Evolutionary conservation across 2,113 vertebrate genomes (phyloP), one percentile per base, ranked within the genome.

Genomic region (Polypterus senegalus): DNA sequence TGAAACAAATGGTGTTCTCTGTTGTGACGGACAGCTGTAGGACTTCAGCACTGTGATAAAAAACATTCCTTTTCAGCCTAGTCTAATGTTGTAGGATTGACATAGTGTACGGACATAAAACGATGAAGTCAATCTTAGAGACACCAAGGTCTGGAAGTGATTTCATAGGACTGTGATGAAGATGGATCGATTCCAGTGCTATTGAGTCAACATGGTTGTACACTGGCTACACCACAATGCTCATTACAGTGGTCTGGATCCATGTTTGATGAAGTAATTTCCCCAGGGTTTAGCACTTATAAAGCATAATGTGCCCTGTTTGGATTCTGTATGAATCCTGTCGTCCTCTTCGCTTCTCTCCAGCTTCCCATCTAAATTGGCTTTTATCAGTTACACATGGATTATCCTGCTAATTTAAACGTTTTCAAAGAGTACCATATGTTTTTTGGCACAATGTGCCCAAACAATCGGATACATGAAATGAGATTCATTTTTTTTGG

Each of bases 201-300:
- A 74, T 78, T 87, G 88, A 88, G 83, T 91, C 86, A 89, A 91
- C 86, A 92, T 84, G 85, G 79, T 71, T 63, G 71, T 83, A 72
- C 65, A 73, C 70, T 76, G 71, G 72, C 79, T 81, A 70, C 72
- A 77, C 78, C 76, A 73, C 67, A 76, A 68, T 73, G 78, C 74
- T 79, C 76, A 71, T 81, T 81, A 79, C 70, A 74, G 75, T 57
- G 65, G 75, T 80, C 79, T 84, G 85, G 80, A 89, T 74, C 71
- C 6, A 77, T 69, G 79, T 76, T 65, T 76, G 81, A 89, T 94
- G 90, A 94, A 88, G 89, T 92, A 75, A 92, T 91, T 89, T 87
- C 88, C 85, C 83, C 69, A 27, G 82, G 82, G 88, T 84, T 88
- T 82, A 88, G 78, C 81, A 81, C 79, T 87, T 81, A 75, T 73